phyloP scores from a whole-genome alignment of 2,797 vertebrate species.

The Hydrophis major region DNA sequence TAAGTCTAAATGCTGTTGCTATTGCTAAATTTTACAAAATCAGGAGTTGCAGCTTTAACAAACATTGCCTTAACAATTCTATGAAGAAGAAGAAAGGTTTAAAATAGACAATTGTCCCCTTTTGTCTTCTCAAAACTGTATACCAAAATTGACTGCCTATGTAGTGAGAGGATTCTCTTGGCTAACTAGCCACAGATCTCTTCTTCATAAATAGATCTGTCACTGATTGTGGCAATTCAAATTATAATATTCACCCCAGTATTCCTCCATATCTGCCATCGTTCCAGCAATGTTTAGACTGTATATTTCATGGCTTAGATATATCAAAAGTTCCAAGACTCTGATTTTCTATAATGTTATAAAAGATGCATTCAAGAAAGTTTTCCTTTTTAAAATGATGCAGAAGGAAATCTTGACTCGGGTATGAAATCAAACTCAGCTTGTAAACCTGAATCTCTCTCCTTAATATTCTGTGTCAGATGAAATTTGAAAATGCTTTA shows the following conservation, averaged over 20 bases:
- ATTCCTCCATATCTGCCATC: neutral
- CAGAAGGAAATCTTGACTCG: neutral
- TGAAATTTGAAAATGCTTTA: neutral
- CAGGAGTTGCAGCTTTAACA: neutral
- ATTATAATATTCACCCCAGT: neutral
- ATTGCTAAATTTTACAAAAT: neutral
- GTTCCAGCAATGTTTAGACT: neutral
- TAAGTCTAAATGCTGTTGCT: neutral
- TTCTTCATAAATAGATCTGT: neutral
- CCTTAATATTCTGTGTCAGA: neutral
- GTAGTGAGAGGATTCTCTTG: neutral
- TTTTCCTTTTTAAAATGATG: neutral
- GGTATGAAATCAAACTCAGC: neutral
- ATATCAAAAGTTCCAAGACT: neutral
- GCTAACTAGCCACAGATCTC: neutral
- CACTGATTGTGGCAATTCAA: neutral
- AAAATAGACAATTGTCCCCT: neutral
- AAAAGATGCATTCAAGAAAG: neutral
- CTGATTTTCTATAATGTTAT: neutral
- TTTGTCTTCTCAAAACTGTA: neutral
- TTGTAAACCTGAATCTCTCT: neutral
- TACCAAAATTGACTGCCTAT: neutral
- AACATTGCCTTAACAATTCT: neutral
- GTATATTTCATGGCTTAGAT: neutral
- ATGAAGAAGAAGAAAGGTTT: neutral